Base-by-base conservation (phyloP, 2,113 vertebrate species). In the Helogale parvula region DNA sequence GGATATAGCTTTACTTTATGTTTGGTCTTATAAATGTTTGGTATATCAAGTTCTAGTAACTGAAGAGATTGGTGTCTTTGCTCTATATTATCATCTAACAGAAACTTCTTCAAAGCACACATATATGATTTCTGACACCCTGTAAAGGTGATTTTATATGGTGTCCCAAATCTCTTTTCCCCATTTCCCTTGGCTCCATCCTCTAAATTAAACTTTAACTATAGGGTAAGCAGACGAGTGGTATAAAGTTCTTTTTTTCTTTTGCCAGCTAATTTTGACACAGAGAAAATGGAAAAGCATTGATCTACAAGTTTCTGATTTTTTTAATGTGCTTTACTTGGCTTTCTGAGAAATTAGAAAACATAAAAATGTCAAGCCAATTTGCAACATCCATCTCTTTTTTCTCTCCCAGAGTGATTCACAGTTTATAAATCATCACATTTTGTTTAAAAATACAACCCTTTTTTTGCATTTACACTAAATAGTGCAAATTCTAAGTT, bases 211-310 rank as follows among this genome's bases (percentile, higher is more conserved):
- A 79, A 85, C 16, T 90, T 68, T 50, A 95, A 91, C 41, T 65
- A 68, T 8, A 54, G 4, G 29, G 1, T 90, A 10, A 52, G n/a
- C 1, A 21, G 38, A 57, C 45, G 72, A 57, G 3, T 35, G 1
- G 52, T 47, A 85, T 74, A 69, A 81, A 65, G 0, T 87, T 93
- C 27, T 38, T 63, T 29, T 65, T 86, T 86, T 69, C 3, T 68
- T 74, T 52, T 93, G 35, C 8, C 60, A 94, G 23, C 19, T 87
- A 90, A 68, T 93, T 96, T 33, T 94, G 54, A 93, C 35, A 79
- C 27, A 84, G 12, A 41, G 47, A 45, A 68, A 17, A 52, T 2
- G 25, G 25, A 77, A 92, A 92, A 84, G 8, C n/a, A 68, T 19
- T 96, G 17, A 89, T 80, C 84, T 93, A 80, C 2, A 74, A 79